Evolutionary conservation across 2,113 vertebrate species (phyloP).

Genomic region (Coryphaenoides rupestris): DNA sequence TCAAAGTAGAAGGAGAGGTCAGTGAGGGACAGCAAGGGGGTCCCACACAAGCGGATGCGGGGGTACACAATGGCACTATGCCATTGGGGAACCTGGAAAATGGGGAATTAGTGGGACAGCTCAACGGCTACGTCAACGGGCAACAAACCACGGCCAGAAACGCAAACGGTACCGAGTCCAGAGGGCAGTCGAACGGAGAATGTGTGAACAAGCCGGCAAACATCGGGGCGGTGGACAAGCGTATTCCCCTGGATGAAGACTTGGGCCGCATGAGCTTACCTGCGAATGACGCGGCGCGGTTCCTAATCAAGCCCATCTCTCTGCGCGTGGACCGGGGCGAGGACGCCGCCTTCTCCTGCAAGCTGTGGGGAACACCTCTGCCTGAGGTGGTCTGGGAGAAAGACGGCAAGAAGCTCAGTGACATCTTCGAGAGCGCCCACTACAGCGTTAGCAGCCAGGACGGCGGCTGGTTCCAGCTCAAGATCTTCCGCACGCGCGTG

Average conservation of each 20-base stretch:
- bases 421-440: conserved; percentile 88
- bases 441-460: conserved; percentile 70
- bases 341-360: conserved; percentile 82
- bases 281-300: conserved; percentile 62
- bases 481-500: conserved; percentile 74
- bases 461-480: conserved; percentile 80
- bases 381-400: conserved; percentile 85
- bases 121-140: conserved; percentile 40
- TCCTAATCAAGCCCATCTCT: conserved; percentile 82
- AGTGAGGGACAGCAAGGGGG: conserved; percentile 7
- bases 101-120: conserved; percentile 20
- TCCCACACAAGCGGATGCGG: conserved; percentile 18
- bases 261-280: conserved; percentile 30
- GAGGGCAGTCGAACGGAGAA: conserved; percentile 17
- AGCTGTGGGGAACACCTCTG: conserved; percentile 76
- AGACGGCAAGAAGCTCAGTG: conserved; percentile 81
- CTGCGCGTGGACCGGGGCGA: conserved; percentile 78
- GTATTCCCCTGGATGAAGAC: conserved; percentile 11
- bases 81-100: conserved; percentile 23
- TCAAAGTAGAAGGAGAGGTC: conserved; percentile 77
- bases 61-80: conserved; percentile 21
- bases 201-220: conserved; percentile 21
- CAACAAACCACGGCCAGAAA: background rate
- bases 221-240: conserved; percentile 6
- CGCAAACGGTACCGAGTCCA: background rate